Evolutionary conservation across 1,140 invertebrate species (phyloP).

Genomic region (Leptonema lineaticorne): DNA sequence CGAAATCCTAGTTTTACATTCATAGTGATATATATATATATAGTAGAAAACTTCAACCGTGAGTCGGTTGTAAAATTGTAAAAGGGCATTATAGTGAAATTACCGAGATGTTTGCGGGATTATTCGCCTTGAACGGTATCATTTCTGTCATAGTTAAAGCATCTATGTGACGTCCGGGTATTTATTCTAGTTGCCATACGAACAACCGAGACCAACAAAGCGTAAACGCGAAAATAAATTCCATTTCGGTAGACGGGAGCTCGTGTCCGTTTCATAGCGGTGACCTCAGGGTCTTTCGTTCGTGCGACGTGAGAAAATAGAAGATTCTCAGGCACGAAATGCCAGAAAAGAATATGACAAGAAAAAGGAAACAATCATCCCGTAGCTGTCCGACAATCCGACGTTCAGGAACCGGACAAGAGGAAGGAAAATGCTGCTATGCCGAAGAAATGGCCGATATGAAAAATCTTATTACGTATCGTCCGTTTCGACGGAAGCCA

Average conservation of each 20-base stretch:
- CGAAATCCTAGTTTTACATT: too few species aligned
- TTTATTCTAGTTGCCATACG: conserved; percentile 17
- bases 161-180: not conserved
- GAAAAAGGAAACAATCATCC: not conserved
- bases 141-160: not conserved
- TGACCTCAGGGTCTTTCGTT: not conserved
- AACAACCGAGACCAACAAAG: conserved; percentile 20
- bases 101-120: too few species aligned
- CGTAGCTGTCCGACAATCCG: not conserved
- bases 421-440: not conserved
- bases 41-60: too few species aligned
- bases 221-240: conserved; percentile 23
- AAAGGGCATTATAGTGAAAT: too few species aligned
- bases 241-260: not conserved
- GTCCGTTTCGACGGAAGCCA: not conserved
- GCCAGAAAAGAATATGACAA: not conserved
- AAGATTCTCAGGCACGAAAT: not conserved
- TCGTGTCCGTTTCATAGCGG: too few species aligned
- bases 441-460: not conserved
- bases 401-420: not conserved
- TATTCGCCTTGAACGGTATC: not conserved
- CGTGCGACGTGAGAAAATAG: not conserved
- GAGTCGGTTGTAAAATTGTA: too few species aligned
- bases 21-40: too few species aligned
- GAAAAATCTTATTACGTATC: not conserved